These are phyloP conservation scores for Nematostella vectensis DNA, from an alignment of 92 coral and sea anemone genomes.

Conservation along the genomic window DNA sequence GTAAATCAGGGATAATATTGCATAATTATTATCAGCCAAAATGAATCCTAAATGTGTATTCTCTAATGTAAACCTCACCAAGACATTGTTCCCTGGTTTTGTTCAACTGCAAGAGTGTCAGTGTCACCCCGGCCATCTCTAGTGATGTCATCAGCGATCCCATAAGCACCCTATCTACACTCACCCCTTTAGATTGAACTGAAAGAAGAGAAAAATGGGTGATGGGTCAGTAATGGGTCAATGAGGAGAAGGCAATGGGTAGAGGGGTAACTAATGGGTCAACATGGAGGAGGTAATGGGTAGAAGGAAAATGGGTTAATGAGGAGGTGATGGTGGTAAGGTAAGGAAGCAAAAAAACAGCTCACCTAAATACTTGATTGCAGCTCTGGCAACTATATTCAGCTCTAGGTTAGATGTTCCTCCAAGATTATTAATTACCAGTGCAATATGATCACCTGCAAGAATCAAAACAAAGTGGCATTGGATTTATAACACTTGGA, in stretches of 20 bases:
- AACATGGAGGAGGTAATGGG: no score
- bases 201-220: not conserved
- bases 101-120: slow-evolving; percentile 71
- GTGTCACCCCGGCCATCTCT: slow-evolving; percentile 95
- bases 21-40: no score
- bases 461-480: slow-evolving; percentile 1
- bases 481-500: not conserved
- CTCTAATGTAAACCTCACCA: no score
- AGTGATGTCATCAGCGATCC: slow-evolving; percentile 94
- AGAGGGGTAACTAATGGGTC: not conserved
- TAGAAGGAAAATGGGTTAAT: no score
- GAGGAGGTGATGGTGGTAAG: no score
- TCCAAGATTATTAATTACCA: slow-evolving; percentile 90
- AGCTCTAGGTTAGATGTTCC: slow-evolving; percentile 83
- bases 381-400: slow-evolving; percentile 73
- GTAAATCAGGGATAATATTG: not conserved
- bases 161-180: slow-evolving; percentile 72
- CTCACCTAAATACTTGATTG: slow-evolving; percentile 77
- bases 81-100: slow-evolving; percentile 64
- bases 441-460: slow-evolving; percentile 72
- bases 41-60: no score
- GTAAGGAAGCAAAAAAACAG: not conserved
- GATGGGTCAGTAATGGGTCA: no score
- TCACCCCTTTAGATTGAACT: slow-evolving; percentile 52
- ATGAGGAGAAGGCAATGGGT: not conserved